Conservation (phyloP, 2,888 invertebrate genomes). For the Callimorpha dominula region DNA sequence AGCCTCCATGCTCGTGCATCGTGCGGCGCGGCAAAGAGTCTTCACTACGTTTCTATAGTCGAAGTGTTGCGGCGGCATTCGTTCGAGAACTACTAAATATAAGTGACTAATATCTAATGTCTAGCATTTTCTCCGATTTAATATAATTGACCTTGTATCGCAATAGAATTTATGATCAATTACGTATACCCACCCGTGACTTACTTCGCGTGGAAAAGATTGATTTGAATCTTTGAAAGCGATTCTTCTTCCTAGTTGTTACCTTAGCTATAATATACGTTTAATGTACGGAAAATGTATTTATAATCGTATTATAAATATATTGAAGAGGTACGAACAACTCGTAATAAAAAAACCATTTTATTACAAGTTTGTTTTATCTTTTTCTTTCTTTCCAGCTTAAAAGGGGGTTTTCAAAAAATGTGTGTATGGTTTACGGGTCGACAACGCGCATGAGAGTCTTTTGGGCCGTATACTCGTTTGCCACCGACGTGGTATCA, state of each 20-base stretch:
- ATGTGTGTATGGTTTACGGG: too few species aligned
- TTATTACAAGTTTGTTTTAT: background rate
- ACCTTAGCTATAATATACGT: background rate
- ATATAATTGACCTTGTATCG: conserved; percentile 2
- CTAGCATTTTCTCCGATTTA: background rate
- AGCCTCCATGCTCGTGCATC: background rate
- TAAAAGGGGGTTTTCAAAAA: too few species aligned
- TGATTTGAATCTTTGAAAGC: background rate
- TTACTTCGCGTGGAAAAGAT: background rate
- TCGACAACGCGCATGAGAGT: too few species aligned
- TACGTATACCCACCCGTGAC: background rate
- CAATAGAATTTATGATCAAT: background rate
- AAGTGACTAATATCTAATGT: background rate
- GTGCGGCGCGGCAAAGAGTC: background rate
- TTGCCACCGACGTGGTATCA: too few species aligned
- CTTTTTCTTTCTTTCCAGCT: background rate
- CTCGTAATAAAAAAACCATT: background rate
- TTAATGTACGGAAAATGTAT: background rate
- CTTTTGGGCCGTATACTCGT: too few species aligned
- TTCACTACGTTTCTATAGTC: background rate
- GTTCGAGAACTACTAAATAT: background rate
- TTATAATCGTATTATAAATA: background rate
- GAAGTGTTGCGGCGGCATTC: background rate
- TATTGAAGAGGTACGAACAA: background rate
- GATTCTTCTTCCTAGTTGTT: background rate